Evolutionary conservation across 2,888 invertebrate genomes (phyloP), one percentile per base, ranked within the genome.

Genomic region (Ischnus inquisitorius): DNA sequence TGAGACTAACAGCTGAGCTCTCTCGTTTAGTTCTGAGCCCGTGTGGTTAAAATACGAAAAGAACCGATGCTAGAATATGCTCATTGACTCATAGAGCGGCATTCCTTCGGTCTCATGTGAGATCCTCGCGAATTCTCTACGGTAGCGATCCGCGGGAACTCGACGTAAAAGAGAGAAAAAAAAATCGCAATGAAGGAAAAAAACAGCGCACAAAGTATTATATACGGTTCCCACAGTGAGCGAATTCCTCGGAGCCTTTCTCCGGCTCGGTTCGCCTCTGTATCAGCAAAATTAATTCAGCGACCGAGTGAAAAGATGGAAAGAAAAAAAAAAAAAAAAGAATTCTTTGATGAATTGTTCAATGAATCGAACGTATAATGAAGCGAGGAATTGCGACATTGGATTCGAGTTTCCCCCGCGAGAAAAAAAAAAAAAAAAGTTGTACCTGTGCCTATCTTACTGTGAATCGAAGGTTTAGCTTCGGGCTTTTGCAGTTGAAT

Each of bases 21-120:
- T 57, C 12, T 22, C 57, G 25, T 10, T 22, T 22, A 14, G 57
- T 25, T 57, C 12, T 34, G 8, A 34, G 12, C 25, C 12, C 5
- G 57, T 25, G 41, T 8, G 62, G 72, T 25, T 34, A 65, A n/a
- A 60, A 74, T 43, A 82, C 60, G 43, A 60, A 54, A 46, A 28
- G 68, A 68, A 67, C 68, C 72, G 77, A 43, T 75, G 77, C 82
- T 46, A 60, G 69, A 69, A 69, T 41, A 46, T 79, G 75, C 60
- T 83, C 83, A 79, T 83, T 83, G 83, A 83, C 75, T 83, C 65
- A 76, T 71, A 51, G 79, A 28, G 48, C 75, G 71, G 71, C 79
- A 83, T 83, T 83, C 76, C 79, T 72, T 67, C 14, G 57, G 57
- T 57, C 62, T 28, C 46, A 3, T n/a, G 46, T 60, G 41, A n/a